Evolutionary conservation across 2,113 vertebrate genomes (phyloP).

Genomic region (Atlantisia rogersi): DNA sequence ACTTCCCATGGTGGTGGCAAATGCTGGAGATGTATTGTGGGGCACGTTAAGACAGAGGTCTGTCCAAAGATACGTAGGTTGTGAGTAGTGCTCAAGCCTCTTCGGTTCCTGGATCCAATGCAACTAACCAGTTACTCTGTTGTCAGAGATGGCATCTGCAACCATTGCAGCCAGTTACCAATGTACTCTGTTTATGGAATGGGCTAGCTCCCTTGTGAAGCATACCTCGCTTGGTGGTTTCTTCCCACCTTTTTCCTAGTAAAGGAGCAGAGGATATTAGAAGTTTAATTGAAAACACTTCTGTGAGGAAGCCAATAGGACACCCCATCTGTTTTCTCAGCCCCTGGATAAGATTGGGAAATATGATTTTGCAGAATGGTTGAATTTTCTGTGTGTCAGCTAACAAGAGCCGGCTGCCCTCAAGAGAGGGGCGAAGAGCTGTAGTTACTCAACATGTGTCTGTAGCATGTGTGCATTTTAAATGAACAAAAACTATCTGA

Average conservation of each 20-base stretch:
- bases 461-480: not conserved
- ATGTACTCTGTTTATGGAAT: fast-evolving
- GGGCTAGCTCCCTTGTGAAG: fast-evolving
- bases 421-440: not conserved
- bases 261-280: not conserved
- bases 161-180: fast-evolving
- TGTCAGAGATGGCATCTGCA: not conserved
- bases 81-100: not conserved
- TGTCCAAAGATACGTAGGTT: fast-evolving
- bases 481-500: not conserved
- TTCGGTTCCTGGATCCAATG: not conserved
- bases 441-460: not conserved
- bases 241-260: not conserved
- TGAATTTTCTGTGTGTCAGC: fast-evolving
- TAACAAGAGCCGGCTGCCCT: not conserved
- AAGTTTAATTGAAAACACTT: not conserved
- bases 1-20: not conserved
- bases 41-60: not conserved
- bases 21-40: not conserved
- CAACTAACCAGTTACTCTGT: fast-evolving
- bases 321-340: not conserved
- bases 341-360: not conserved
- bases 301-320: not conserved
- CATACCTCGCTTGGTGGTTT: not conserved
- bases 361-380: fast-evolving